Percentiles rank a stretch among this genome's conserved stretches.
These are phyloP conservation scores for Eospalax fontanierii DNA, from an alignment of 2,797 vertebrate genomes.

Conservation along the genomic window DNA sequence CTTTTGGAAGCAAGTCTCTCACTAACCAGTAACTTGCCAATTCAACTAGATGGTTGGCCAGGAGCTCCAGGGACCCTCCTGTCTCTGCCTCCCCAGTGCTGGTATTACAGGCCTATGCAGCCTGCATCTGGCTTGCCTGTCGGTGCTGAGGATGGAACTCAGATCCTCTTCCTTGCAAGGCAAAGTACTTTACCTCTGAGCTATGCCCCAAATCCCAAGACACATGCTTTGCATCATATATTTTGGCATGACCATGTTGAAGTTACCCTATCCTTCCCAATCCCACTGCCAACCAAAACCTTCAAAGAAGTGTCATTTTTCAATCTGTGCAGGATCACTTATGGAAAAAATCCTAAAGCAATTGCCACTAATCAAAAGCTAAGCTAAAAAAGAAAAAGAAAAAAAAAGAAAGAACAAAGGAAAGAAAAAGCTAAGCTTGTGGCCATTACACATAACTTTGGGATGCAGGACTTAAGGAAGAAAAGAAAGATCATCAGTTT, in stretches of 20 bases:
- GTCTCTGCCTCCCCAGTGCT: not conserved
- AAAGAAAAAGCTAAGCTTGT: not conserved
- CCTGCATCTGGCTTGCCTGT: too few relatives aligned
- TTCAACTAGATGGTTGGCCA: not conserved
- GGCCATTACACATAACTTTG: fast-evolving
- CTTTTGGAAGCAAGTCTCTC: not conserved
- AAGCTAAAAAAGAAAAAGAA: too few relatives aligned
- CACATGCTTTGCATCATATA: constrained; percentile 86
- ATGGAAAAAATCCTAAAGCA: not conserved
- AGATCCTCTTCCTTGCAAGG: not conserved
- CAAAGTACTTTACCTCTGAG: not conserved
- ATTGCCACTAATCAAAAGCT: not conserved
- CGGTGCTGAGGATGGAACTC: not conserved
- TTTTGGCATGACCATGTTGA: constrained; percentile 84
- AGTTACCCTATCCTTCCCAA: not conserved
- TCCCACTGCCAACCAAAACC: not conserved
- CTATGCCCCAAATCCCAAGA: constrained; percentile 57
- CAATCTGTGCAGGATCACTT: not conserved
- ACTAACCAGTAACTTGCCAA: not conserved
- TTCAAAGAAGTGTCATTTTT: constrained; percentile 20
- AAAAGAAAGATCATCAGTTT: not conserved
- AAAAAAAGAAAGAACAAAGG: too few relatives aligned
- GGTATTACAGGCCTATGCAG: not conserved
- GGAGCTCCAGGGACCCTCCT: not conserved
- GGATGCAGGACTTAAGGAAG: not conserved